A percentile compares a stretch with the other conserved stretches of the same genome.
Evolutionary conservation across 2,113 vertebrate genomes (phyloP).

Genomic region (Trichechus manatus): DNA sequence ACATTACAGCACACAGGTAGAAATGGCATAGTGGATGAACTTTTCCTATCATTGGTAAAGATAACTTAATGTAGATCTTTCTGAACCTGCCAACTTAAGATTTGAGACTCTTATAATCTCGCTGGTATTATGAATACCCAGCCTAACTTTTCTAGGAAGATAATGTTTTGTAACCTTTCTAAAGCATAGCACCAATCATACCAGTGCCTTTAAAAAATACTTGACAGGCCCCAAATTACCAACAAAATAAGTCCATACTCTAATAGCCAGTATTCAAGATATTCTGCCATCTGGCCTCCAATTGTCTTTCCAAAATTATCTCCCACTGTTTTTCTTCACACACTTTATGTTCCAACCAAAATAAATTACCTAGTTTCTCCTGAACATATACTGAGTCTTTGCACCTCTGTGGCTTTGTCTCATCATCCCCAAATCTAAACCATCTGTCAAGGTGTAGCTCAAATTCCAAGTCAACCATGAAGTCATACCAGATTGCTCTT

Average conservation of each 20-base stretch:
- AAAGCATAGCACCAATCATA: conserved; percentile 13
- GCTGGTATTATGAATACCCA: background rate
- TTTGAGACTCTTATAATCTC: conserved; percentile 53
- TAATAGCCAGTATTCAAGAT: conserved; percentile 15
- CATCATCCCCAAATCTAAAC: conserved; percentile 46
- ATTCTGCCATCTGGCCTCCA: conserved; percentile 49
- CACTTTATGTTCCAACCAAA: background rate
- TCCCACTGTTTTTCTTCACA: conserved; percentile 35
- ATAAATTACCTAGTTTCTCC: conserved; percentile 40
- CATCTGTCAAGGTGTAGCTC: conserved; percentile 43
- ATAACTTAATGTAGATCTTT: conserved; percentile 28
- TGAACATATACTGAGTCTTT: conserved; percentile 36
- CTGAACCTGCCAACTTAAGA: background rate
- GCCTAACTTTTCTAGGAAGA: conserved; percentile 25
- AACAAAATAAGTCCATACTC: conserved; percentile 11
- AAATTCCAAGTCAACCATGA: conserved; percentile 32
- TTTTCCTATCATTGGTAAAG: conserved; percentile 20
- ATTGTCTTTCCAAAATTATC: conserved; percentile 58
- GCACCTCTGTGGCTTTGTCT: conserved; percentile 33
- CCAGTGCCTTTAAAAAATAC: background rate
- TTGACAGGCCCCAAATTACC: background rate
- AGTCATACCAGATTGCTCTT: conserved; percentile 24
- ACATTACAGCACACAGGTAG: background rate
- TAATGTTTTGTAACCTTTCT: conserved; percentile 43
- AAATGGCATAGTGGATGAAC: conserved; percentile 15